A percentile compares a stretch with the other conserved stretches of the same genome.
These are phyloP conservation scores for Drosophila fulvimacula DNA, from an alignment of 2,888 invertebrate genomes.

Conservation along the genomic window DNA sequence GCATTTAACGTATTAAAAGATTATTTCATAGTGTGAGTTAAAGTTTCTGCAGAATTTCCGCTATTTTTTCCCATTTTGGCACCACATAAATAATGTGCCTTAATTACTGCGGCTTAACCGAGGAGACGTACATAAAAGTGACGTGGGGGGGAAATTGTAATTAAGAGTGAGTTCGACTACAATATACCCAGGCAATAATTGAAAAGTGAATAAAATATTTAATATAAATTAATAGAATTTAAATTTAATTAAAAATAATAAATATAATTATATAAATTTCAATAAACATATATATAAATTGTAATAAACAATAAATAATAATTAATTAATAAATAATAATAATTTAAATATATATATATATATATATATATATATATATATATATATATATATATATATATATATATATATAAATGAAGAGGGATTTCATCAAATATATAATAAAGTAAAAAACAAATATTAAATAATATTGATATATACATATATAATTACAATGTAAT, in stretches of 20 bases:
- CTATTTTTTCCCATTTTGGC: slow-evolving; percentile 35
- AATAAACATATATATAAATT: too few species aligned
- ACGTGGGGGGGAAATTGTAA: background rate
- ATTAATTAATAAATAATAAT: background rate
- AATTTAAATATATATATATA: too few species aligned
- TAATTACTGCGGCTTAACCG: slow-evolving; percentile 71
- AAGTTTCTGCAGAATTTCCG: slow-evolving; percentile 48
- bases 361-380: background rate
- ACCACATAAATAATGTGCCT: slow-evolving; percentile 63
- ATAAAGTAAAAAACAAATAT: too few species aligned
- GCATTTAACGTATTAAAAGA: slow-evolving; percentile 36
- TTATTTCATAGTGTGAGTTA: slow-evolving; percentile 22
- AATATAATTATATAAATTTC: background rate
- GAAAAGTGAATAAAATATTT: background rate
- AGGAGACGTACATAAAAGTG: slow-evolving; percentile 25
- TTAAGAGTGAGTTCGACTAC: background rate
- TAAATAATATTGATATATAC: too few species aligned
- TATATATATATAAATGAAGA: background rate
- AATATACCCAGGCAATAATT: background rate
- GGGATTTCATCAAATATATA: background rate
- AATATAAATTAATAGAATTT: background rate
- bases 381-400: too few species aligned
- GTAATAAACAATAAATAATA: background rate
- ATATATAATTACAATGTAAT: too few species aligned
- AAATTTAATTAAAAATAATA: background rate